Conservation (phyloP, 2,797 vertebrate genomes). For the Avahi laniger region DNA sequence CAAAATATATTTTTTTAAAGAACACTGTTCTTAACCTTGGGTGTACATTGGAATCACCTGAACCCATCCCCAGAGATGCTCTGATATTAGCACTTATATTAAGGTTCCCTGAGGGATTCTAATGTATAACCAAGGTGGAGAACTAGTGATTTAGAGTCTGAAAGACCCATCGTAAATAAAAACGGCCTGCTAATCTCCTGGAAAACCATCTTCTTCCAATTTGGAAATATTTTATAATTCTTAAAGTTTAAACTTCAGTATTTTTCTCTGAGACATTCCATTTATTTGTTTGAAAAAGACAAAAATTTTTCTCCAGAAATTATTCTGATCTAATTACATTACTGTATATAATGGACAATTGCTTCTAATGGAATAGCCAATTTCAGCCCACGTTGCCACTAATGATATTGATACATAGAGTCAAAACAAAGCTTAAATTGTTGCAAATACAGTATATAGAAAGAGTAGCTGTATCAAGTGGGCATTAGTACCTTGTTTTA, state of each 20-base stretch:
- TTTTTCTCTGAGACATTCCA: background rate
- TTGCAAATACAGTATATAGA: background rate
- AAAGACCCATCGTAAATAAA: background rate
- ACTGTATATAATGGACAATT: background rate
- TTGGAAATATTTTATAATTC: background rate
- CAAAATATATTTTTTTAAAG: background rate
- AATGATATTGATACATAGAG: background rate
- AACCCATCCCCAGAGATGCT: background rate
- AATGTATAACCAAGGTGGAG: background rate
- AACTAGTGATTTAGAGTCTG: background rate
- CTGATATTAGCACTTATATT: background rate
- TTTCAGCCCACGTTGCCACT: background rate
- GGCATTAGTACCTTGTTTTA: background rate
- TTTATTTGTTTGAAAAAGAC: background rate
- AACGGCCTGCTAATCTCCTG: background rate
- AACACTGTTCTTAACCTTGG: background rate
- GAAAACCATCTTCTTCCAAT: background rate
- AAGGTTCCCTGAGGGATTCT: background rate
- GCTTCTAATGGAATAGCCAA: background rate
- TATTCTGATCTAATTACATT: background rate
- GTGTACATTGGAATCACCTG: background rate
- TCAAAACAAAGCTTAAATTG: background rate
- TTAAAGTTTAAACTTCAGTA: background rate
- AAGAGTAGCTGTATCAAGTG: background rate
- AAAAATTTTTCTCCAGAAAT: background rate